Evolutionary conservation across 1,140 invertebrate species (phyloP).

Genomic region (Trinorchestia longiramus): DNA sequence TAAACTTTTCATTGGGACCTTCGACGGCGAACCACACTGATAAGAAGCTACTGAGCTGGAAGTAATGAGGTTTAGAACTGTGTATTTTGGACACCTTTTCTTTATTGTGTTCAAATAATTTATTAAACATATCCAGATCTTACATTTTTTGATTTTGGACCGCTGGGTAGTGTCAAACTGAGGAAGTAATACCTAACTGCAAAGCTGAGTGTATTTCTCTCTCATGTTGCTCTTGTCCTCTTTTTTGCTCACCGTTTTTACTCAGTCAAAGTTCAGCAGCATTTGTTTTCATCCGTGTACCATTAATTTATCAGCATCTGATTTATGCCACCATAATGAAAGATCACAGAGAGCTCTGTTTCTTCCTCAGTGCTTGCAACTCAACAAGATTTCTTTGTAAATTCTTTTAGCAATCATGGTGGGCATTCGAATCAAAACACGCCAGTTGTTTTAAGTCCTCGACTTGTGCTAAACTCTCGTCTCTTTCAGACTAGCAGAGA

Average conservation of each 20-base stretch:
- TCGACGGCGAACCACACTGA: background rate
- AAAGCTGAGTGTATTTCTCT: background rate
- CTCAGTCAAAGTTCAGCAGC: background rate
- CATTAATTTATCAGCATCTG: background rate
- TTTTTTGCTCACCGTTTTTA: background rate
- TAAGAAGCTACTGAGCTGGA: background rate
- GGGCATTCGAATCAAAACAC: background rate
- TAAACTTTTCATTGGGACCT: background rate
- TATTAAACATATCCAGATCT: background rate
- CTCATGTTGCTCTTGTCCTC: background rate
- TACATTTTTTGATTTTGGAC: background rate
- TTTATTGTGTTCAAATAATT: background rate
- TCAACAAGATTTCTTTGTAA: background rate
- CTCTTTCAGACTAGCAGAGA: background rate
- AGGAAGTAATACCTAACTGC: background rate
- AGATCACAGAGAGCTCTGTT: background rate
- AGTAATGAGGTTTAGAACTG: no score
- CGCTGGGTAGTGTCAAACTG: background rate
- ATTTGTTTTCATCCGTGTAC: background rate
- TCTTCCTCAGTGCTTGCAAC: background rate
- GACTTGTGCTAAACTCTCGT: background rate
- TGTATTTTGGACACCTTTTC: no score
- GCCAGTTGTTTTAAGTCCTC: background rate
- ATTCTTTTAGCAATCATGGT: background rate
- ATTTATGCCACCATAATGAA: background rate